phyloP scores from a whole-genome alignment of 2,888 invertebrate species.

The Parascotia fuliginaria region DNA sequence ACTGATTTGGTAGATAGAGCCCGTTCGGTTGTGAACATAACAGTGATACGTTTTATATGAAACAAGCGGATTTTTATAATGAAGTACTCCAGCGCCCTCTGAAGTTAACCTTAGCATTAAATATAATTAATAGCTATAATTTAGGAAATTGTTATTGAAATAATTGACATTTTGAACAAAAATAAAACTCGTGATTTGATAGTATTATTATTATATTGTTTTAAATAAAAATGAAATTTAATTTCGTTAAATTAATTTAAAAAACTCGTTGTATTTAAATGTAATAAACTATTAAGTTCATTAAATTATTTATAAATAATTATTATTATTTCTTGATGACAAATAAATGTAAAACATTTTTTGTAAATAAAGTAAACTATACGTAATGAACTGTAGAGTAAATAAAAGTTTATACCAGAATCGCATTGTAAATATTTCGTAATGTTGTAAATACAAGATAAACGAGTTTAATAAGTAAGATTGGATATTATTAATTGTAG shows the following conservation, averaged over 20 bases:
- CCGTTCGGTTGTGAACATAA: slow-evolving; percentile 19
- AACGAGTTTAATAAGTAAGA: slow-evolving; percentile 51
- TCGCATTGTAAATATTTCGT: slow-evolving; percentile 76
- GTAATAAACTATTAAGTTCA: neutral
- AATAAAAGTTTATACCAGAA: slow-evolving; percentile 70
- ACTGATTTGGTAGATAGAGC: slow-evolving; percentile 22
- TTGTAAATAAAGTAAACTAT: slow-evolving; percentile 46
- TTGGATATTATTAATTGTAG: slow-evolving; percentile 46
- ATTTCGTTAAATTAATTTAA: slow-evolving; percentile 26
- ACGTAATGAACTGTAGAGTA: slow-evolving; percentile 48
- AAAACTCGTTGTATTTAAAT: slow-evolving; percentile 9
- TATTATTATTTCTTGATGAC: slow-evolving; percentile 11
- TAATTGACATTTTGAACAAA: slow-evolving; percentile 30
- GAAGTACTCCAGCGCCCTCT: slow-evolving; percentile 23
- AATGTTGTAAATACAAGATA: slow-evolving; percentile 71
- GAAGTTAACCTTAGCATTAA: slow-evolving; percentile 30
- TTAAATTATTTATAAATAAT: neutral
- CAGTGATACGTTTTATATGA: slow-evolving; percentile 13
- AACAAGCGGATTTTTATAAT: slow-evolving; percentile 6
- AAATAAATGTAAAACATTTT: slow-evolving; percentile 45
- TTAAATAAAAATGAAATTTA: slow-evolving; percentile 19
- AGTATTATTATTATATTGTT: slow-evolving; percentile 31
- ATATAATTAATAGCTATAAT: slow-evolving; percentile 30
- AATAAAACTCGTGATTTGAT: slow-evolving; percentile 31
- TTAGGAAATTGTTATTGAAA: slow-evolving; percentile 38